A percentile compares a stretch with the other conserved stretches of the same genome.
Conservation (phyloP, 2,113 vertebrate species). For the Ovibos moschatus region DNA sequence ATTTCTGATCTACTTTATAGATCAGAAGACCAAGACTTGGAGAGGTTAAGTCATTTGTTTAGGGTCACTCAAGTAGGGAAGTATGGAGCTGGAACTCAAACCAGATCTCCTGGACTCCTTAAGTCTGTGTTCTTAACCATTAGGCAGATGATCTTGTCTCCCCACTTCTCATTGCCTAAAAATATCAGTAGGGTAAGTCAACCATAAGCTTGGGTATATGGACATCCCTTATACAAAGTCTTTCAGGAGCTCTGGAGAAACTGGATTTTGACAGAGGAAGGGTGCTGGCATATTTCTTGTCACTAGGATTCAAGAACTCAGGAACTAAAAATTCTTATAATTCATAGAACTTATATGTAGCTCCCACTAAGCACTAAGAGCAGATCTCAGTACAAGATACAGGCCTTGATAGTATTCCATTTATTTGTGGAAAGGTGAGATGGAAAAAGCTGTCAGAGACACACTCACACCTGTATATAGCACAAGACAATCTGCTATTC, state of each 20-base stretch:
- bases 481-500: neutral
- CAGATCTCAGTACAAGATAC: neutral
- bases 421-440: slow-evolving; percentile 42
- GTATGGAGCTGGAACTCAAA: neutral
- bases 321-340: neutral
- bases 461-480: neutral
- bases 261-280: slow-evolving; percentile 17
- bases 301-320: neutral
- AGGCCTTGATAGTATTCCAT: neutral
- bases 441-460: slow-evolving; percentile 22
- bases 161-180: slow-evolving; percentile 9
- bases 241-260: neutral
- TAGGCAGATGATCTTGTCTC: neutral
- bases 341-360: neutral
- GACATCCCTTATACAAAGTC: neutral
- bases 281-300: neutral
- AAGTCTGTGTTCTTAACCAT: neutral
- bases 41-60: slow-evolving; percentile 9
- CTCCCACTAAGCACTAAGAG: neutral
- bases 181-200: neutral
- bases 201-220: neutral
- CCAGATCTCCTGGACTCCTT: neutral
- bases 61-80: neutral
- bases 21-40: slow-evolving; percentile 1
- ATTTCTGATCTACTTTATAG: neutral